Evolutionary conservation across 2,888 invertebrate species (phyloP).

Genomic region (Andricus curvator): DNA sequence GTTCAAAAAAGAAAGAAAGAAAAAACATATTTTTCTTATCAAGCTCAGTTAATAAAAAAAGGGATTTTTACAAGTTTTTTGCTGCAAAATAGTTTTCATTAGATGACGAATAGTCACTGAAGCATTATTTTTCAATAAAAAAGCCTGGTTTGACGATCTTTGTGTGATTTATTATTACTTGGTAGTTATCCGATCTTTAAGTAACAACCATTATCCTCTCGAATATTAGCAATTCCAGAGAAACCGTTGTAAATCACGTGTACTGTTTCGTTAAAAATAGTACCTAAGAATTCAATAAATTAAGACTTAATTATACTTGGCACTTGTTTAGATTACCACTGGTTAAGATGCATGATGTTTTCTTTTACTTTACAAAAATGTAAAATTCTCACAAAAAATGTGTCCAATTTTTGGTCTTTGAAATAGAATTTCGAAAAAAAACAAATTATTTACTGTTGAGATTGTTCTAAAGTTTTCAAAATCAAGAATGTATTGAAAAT

Average conservation of each 20-base stretch:
- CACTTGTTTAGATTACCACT: conserved; percentile 3
- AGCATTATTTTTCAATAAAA: not conserved
- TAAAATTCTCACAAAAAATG: not conserved
- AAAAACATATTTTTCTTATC: not conserved
- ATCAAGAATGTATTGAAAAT: no score
- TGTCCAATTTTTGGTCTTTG: no score
- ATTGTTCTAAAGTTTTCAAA: no score
- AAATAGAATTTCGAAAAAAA: no score
- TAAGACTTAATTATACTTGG: conserved; percentile 17
- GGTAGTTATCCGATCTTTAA: conserved; percentile 11
- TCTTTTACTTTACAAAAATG: not conserved
- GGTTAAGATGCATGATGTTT: conserved; percentile 6
- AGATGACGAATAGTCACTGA: not conserved
- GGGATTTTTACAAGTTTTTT: not conserved
- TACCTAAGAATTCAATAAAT: conserved; percentile 24
- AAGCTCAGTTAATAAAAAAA: not conserved
- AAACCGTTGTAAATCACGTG: conserved; percentile 4
- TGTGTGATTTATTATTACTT: conserved; percentile 18
- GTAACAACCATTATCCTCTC: not conserved
- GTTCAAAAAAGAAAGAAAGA: not conserved
- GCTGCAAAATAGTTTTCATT: not conserved
- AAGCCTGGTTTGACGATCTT: not conserved
- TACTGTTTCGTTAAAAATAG: conserved; percentile 28
- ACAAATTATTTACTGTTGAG: no score
- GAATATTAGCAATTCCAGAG: conserved; percentile 22